phyloP scores from a whole-genome alignment of 2,113 vertebrate species.

The Psephotus haematonotus region DNA sequence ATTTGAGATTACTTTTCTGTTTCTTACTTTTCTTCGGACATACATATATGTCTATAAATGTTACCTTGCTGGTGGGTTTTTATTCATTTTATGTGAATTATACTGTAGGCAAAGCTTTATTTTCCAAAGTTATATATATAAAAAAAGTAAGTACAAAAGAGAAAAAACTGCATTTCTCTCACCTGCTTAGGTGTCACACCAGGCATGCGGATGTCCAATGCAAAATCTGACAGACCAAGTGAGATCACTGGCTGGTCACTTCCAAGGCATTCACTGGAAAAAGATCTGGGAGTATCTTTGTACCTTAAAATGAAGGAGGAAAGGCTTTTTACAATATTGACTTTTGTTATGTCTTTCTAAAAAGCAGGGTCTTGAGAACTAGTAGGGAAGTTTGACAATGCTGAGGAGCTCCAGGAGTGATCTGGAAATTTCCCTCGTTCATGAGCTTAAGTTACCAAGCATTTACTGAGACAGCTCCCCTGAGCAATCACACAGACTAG shows the following conservation, averaged over 20 bases:
- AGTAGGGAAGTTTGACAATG: neutral
- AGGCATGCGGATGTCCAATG: constrained; percentile 91
- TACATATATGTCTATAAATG: neutral
- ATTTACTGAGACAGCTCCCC: neutral
- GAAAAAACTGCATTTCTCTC: constrained; percentile 47
- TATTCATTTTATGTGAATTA: neutral
- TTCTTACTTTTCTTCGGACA: neutral
- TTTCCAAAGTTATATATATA: neutral
- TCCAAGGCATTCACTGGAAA: constrained; percentile 83
- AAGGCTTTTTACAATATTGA: neutral
- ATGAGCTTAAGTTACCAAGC: neutral
- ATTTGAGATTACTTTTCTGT: neutral
- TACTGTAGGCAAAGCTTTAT: neutral
- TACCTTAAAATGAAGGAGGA: constrained; percentile 73
- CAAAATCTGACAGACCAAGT: constrained; percentile 84
- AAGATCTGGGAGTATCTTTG: constrained; percentile 75
- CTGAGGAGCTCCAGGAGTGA: neutral
- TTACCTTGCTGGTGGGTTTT: neutral
- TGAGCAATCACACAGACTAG: neutral
- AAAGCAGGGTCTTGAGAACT: neutral
- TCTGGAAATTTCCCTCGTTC: neutral
- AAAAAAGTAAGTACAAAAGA: neutral
- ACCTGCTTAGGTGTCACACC: constrained; percentile 87
- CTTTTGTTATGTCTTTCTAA: neutral
- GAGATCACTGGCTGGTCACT: constrained; percentile 70